Base-by-base conservation (phyloP, 2,113 vertebrate species). In the Centropus bengalensis region DNA sequence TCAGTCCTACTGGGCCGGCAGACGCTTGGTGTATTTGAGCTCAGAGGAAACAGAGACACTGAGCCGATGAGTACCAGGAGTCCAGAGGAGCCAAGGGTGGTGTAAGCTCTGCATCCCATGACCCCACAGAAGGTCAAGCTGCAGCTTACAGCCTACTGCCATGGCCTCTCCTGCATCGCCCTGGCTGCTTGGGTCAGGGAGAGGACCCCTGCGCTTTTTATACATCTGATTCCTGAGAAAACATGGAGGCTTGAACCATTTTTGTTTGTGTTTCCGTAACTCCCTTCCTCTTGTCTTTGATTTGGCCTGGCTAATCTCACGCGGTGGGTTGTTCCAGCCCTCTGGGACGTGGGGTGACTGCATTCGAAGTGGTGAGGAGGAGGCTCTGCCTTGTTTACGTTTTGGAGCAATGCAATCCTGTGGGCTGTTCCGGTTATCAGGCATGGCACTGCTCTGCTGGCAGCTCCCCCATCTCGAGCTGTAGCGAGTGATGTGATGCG, bases 1-100 rank as follows among this genome's bases (percentile, higher is more conserved):
- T 77, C 81, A 20, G 6, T 28, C 52, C 73, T 5, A 1, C 47
- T 42, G 40, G 73, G 55, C 70, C 81, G 38, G 69, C 52, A 52
- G 26, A 9, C 26, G 17, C 33, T 2, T 11, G 5, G 3, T n/a
- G 24, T n/a, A 13, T 68, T 23, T 10, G 52, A 63, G 52, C 83
- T 67, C 28, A 5, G 64, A 45, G 33, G 51, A 32, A 26, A 26
- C 38, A 38, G n/a, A 47, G 16, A 26, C 1, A 1, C 40, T 6
- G 38, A 63, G 88, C 63, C 44, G 30, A 20, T 10, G 23, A 5
- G 38, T 12, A 30, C 36, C 82, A 63, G 26, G 11, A 90, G 20
- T 30, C 24, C 26, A 1, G 5, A 20, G 0, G 8, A 84, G n/a
- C 0, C 0, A 82, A 16, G 80, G 14, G 23, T 0, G 0, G 23